These are phyloP conservation scores for Rhizoglyphus robini DNA, from an alignment of 1,140 invertebrate species.

Conservation along the genomic window DNA sequence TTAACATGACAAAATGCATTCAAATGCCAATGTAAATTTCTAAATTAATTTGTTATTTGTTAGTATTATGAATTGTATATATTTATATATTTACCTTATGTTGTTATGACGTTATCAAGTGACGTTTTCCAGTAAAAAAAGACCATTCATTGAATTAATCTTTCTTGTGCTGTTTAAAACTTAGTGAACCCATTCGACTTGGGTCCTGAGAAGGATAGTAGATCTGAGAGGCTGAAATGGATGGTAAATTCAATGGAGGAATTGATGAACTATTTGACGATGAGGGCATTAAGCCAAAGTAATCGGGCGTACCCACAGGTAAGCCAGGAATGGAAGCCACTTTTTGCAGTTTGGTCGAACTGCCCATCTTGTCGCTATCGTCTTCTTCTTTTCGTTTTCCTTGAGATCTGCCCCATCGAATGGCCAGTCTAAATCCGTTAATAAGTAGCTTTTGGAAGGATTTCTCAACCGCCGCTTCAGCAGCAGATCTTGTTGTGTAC, in stretches of 20 bases:
- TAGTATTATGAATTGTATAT: neutral
- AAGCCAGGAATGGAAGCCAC: constrained; percentile 77
- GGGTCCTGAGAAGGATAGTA: constrained; percentile 94
- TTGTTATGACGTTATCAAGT: too few species aligned
- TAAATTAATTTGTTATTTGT: neutral
- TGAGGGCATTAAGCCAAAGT: constrained; percentile 20
- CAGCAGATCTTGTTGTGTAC: constrained; percentile 72
- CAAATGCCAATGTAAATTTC: neutral
- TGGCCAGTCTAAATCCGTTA: constrained; percentile 67
- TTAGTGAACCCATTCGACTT: constrained; percentile 55
- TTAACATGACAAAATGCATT: too few species aligned
- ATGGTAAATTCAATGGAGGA: constrained; percentile 19
- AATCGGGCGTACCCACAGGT: constrained; percentile 36
- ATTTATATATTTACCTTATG: neutral
- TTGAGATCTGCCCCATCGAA: constrained; percentile 92
- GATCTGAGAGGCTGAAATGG: constrained; percentile 35
- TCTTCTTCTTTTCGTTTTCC: constrained; percentile 40
- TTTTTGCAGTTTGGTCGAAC: constrained; percentile 30
- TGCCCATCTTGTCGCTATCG: constrained; percentile 34
- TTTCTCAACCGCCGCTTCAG: constrained; percentile 85
- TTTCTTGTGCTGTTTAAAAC: constrained; percentile 6
- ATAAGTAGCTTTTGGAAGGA: constrained; percentile 91
- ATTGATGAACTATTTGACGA: constrained; percentile 19
- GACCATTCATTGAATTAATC: too few species aligned
- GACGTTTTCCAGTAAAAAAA: too few species aligned